These are phyloP conservation scores for Julus scandinavius DNA, from an alignment of 2,888 invertebrate species.

Conservation along the genomic window DNA sequence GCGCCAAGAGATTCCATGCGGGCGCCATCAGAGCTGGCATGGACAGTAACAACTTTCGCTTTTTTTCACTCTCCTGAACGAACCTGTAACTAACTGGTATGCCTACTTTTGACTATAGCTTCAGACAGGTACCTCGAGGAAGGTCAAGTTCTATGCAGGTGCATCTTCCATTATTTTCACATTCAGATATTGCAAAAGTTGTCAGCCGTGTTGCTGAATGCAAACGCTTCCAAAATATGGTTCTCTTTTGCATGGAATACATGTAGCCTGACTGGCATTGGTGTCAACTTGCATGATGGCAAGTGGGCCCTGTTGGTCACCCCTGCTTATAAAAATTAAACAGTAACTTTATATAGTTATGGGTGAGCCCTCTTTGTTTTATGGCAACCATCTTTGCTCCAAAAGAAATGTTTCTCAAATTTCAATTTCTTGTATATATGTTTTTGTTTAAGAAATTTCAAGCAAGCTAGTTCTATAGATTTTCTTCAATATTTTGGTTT, in stretches of 20 bases:
- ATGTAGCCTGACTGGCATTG: no score
- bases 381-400: no score
- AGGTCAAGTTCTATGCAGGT: neutral
- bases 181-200: neutral
- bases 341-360: no score
- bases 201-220: neutral
- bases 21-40: neutral
- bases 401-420: no score
- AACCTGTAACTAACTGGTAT: constrained; percentile 26
- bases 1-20: neutral
- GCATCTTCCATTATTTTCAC: neutral
- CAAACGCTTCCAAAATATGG: neutral
- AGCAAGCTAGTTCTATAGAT: no score
- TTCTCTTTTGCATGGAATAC: neutral
- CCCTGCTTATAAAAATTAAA: no score
- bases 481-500: no score
- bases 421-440: no score
- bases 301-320: no score
- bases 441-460: no score
- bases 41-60: neutral
- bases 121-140: constrained; percentile 11
- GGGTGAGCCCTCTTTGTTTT: no score
- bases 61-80: neutral
- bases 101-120: neutral
- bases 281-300: no score